Conservation (phyloP, 2,888 invertebrate genomes). For the Dexiosoma caninum region DNA sequence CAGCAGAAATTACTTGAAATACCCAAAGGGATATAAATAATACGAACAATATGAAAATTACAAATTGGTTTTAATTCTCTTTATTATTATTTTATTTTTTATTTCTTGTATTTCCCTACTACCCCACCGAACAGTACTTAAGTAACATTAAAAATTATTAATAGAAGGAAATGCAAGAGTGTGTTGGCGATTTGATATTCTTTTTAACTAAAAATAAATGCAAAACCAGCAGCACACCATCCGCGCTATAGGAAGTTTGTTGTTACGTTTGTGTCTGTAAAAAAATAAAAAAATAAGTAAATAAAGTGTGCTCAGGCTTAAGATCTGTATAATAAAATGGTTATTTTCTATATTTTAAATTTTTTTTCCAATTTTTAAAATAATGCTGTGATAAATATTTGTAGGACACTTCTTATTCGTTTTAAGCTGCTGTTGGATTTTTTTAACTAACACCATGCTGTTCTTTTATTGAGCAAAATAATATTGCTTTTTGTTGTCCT, state of each 20-base stretch:
- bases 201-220: not conserved
- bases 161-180: not conserved
- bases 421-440: not conserved
- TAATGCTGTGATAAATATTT: not conserved
- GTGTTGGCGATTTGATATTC: not conserved
- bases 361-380: no score
- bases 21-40: constrained; percentile 42
- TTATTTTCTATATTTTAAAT: no score
- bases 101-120: not conserved
- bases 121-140: not conserved
- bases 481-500: constrained; percentile 45
- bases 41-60: constrained; percentile 48
- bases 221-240: not conserved
- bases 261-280: not conserved
- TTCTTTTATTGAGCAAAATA: not conserved
- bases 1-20: constrained; percentile 21
- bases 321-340: no score
- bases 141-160: not conserved
- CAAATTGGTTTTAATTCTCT: constrained; percentile 13
- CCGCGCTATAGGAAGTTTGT: not conserved
- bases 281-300: not conserved
- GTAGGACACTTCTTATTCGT: not conserved
- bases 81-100: no score
- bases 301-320: not conserved
- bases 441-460: not conserved